Evolutionary conservation across 2,113 vertebrate genomes (phyloP), one percentile per base, ranked within the genome.

Genomic region (Brienomyrus brachyistius): DNA sequence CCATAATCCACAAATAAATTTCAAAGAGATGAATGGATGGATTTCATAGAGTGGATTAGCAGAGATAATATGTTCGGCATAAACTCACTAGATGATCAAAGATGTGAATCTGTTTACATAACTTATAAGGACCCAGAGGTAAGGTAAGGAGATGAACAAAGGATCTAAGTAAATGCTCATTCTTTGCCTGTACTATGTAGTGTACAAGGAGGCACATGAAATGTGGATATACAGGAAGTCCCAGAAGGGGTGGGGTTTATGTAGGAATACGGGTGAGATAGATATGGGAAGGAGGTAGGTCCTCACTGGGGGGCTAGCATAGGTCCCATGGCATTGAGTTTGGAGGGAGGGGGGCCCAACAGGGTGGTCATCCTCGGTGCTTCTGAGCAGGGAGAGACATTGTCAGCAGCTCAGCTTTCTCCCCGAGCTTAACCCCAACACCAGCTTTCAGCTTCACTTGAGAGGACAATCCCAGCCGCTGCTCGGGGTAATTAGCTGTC

Each of bases 1-100:
- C 83, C 82, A 86, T 86, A 90, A 90, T 90, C 83, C 89, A 86
- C 56, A 59, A 86, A 86, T 89, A 89, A 4, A 84, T 87, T 86
- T 86, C 66, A 90, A 80, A 40, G 59, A 74, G 21, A 84, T 84
- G 45, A 47, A 48, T 47, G 74, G 52, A 59, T 62, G 54, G 35
- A 45, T 19, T 80, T 80, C 74, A 43, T 19, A 40, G 35, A 56
- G 84, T 50, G 85, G 85, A 77, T 90, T 90, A 56, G 35, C 35
- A 45, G n/a, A 52, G 15, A 80, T 87, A 90, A 90, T 51, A 70
- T 8, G 31, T 27, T 87, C 87, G 31, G 47, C 45, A 85, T 90
- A 90, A 56, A 74, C 40, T 50, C 59, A 80, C 47, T 47, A 9
- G 77, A 43, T 45, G 56, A 89, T 89, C 77, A 84, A 59, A 56